Evolutionary conservation across 2,888 invertebrate species (phyloP).

Genomic region (Sesamia inferens): DNA sequence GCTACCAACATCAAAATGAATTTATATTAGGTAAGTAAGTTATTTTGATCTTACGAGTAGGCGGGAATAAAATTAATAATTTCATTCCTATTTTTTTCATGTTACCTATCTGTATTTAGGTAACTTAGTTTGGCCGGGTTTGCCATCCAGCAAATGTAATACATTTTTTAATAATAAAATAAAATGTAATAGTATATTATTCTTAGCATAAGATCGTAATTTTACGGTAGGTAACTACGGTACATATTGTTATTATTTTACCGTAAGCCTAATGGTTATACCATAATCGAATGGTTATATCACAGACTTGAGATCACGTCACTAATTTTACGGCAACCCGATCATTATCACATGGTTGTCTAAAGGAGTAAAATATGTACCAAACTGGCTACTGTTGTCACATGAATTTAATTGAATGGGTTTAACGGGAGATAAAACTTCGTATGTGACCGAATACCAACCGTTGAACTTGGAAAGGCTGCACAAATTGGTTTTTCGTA

Average conservation of each 20-base stretch:
- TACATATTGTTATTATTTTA: no score
- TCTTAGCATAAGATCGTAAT: not conserved
- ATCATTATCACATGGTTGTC: not conserved
- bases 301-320: not conserved
- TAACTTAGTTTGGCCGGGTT: not conserved
- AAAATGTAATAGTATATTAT: not conserved
- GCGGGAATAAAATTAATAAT: not conserved
- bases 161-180: not conserved
- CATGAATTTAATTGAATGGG: not conserved
- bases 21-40: no score
- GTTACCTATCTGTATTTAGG: no score
- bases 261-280: no score
- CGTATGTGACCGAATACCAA: not conserved
- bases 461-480: no score
- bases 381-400: not conserved
- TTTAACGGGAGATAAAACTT: not conserved
- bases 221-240: not conserved
- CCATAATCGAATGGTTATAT: conserved; percentile 4
- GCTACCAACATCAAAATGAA: no score
- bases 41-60: conserved; percentile 11
- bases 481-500: no score
- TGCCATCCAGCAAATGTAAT: conserved; percentile 2
- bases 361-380: not conserved
- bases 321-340: conserved; percentile 8
- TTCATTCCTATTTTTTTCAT: no score